phyloP scores from a whole-genome alignment of 2,888 invertebrate genomes.

The Notodonta ziczac region DNA sequence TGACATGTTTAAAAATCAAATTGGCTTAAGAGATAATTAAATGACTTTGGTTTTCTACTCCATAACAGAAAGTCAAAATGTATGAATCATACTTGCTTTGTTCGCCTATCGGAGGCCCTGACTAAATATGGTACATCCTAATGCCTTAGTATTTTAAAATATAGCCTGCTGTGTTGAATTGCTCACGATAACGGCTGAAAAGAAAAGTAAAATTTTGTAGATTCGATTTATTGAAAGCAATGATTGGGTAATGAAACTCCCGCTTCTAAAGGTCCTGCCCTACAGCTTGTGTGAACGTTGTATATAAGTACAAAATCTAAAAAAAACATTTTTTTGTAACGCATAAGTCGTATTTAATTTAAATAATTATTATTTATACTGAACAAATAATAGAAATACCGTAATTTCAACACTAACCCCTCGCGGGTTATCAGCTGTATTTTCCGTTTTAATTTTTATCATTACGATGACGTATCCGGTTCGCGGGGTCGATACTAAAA shows the following conservation, averaged over 20 bases:
- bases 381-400: no score
- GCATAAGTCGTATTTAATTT: no score
- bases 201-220: no score
- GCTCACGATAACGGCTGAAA: neutral
- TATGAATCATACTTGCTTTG: conserved; percentile 22
- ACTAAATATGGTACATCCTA: conserved; percentile 19
- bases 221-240: no score
- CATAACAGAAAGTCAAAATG: conserved; percentile 16
- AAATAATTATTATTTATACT: no score
- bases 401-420: conserved; percentile 18
- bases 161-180: conserved; percentile 9
- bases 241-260: no score
- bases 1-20: no score
- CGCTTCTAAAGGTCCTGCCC: no score
- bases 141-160: conserved; percentile 12
- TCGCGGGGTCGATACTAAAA: conserved; percentile 9
- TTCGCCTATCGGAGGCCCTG: conserved; percentile 18
- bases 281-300: no score
- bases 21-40: conserved; percentile 3
- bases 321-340: no score
- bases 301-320: no score
- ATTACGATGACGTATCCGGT: conserved; percentile 15
- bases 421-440: conserved; percentile 10
- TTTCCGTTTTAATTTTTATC: conserved; percentile 6
- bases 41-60: neutral